phyloP scores from a whole-genome alignment of 2,888 invertebrate genomes.

The Charanyca ferruginea region DNA sequence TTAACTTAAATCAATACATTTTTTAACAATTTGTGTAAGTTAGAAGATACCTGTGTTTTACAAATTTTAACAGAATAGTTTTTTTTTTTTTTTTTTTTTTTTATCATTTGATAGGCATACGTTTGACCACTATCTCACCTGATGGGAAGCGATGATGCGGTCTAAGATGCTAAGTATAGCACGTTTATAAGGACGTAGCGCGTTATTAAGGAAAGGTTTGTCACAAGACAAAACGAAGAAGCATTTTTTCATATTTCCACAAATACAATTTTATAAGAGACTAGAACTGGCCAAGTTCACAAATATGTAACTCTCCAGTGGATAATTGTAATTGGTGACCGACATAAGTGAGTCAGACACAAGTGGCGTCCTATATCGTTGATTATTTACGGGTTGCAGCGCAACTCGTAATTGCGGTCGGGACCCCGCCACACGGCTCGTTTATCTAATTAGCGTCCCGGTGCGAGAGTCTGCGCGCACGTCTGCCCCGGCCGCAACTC shows the following conservation, averaged over 20 bases:
- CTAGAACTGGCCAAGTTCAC: slow-evolving; percentile 15
- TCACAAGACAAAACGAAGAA: neutral
- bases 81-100: too few species aligned
- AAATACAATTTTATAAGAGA: slow-evolving; percentile 17
- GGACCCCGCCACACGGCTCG: slow-evolving; percentile 88
- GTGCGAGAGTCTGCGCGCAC: slow-evolving; percentile 73
- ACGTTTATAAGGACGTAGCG: neutral
- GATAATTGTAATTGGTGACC: slow-evolving; percentile 70
- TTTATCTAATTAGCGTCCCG: slow-evolving; percentile 89
- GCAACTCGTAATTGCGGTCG: slow-evolving; percentile 88
- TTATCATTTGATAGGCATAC: too few species aligned
- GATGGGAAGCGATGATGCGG: too few species aligned
- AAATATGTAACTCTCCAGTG: slow-evolving; percentile 42
- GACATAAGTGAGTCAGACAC: slow-evolving; percentile 81
- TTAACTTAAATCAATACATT: too few species aligned
- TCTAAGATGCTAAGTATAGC: neutral
- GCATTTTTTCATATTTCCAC: slow-evolving; percentile 10
- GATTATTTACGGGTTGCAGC: slow-evolving; percentile 87
- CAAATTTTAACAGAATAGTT: too few species aligned
- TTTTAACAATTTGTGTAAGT: too few species aligned
- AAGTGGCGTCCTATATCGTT: slow-evolving; percentile 85
- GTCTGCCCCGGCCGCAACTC: slow-evolving; percentile 69
- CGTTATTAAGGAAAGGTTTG: neutral
- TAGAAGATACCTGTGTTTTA: too few species aligned
- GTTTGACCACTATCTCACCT: too few species aligned